These are phyloP conservation scores for Pterostichus madidus DNA, from an alignment of 2,888 invertebrate species.

Conservation along the genomic window DNA sequence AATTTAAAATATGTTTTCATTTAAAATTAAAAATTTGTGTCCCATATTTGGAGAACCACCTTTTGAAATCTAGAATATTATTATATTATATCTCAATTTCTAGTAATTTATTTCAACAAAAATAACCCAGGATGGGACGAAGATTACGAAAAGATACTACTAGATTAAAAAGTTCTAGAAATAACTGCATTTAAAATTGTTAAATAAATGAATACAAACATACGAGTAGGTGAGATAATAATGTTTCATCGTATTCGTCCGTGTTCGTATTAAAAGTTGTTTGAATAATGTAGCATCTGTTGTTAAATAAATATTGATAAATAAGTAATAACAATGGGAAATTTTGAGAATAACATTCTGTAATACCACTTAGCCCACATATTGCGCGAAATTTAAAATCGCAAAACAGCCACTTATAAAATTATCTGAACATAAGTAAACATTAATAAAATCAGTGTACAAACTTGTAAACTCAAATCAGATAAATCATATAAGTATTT, in stretches of 20 bases:
- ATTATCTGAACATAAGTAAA: background rate
- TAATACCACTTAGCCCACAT: background rate
- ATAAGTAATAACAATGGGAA: background rate
- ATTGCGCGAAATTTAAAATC: background rate
- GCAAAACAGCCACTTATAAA: background rate
- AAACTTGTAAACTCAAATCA: background rate
- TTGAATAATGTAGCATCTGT: background rate
- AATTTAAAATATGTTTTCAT: too few relatives aligned
- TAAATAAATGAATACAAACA: too few relatives aligned
- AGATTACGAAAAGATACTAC: too few relatives aligned
- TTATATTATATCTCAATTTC: too few relatives aligned
- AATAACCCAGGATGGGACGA: too few relatives aligned
- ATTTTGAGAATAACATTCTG: background rate
- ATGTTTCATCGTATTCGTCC: background rate
- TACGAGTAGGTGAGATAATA: too few relatives aligned
- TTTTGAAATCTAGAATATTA: too few relatives aligned
- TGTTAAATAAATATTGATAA: background rate
- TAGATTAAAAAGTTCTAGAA: too few relatives aligned
- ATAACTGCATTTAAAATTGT: too few relatives aligned
- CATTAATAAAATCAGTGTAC: conserved; percentile 1
- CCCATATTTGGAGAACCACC: too few relatives aligned
- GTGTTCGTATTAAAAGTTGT: background rate
- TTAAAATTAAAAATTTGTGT: too few relatives aligned
- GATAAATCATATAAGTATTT: background rate
- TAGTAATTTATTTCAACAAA: too few relatives aligned